Conservation (phyloP, 1,140 invertebrate genomes). For the Ericerus pela region DNA sequence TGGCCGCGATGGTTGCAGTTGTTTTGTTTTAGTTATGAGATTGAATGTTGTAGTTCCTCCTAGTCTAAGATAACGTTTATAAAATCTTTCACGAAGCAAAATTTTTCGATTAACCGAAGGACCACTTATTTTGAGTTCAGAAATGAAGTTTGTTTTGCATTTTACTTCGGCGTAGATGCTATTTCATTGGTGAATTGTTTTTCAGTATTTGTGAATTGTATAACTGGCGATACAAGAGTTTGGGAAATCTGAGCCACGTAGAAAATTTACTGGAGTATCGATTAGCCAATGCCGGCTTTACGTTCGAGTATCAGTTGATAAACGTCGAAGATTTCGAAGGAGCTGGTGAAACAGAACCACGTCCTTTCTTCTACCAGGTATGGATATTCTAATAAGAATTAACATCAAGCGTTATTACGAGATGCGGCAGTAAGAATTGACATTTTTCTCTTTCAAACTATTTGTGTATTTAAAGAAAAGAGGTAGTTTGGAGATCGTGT, state of each 20-base stretch:
- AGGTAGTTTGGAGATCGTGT: no score
- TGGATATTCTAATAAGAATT: not conserved
- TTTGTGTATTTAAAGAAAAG: no score
- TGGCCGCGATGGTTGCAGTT: no score
- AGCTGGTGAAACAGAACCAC: slow-evolving; percentile 91
- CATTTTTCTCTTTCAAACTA: no score
- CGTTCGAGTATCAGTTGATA: slow-evolving; percentile 87
- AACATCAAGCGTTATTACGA: no score
- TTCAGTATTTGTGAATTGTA: slow-evolving; percentile 82
- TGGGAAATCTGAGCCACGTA: slow-evolving; percentile 86
- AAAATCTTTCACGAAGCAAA: slow-evolving; percentile 3
- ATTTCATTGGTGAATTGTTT: slow-evolving; percentile 10
- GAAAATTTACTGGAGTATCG: slow-evolving; percentile 65
- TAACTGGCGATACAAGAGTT: slow-evolving; percentile 92
- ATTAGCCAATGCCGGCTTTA: slow-evolving; percentile 80
- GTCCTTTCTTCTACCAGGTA: slow-evolving; percentile 95
- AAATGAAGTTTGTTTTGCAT: not conserved
- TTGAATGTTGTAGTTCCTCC: no score
- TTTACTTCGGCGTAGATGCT: slow-evolving; percentile 1
- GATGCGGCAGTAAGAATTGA: no score
- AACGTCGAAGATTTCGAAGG: slow-evolving; percentile 96
- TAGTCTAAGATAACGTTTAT: slow-evolving; percentile 12
- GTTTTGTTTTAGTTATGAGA: no score
- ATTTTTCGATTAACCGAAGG: no score
- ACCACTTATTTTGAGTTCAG: not conserved